Evolutionary conservation across 2,888 invertebrate genomes (phyloP), one percentile per base, ranked within the genome.

Genomic region (Andrena flavipes): DNA sequence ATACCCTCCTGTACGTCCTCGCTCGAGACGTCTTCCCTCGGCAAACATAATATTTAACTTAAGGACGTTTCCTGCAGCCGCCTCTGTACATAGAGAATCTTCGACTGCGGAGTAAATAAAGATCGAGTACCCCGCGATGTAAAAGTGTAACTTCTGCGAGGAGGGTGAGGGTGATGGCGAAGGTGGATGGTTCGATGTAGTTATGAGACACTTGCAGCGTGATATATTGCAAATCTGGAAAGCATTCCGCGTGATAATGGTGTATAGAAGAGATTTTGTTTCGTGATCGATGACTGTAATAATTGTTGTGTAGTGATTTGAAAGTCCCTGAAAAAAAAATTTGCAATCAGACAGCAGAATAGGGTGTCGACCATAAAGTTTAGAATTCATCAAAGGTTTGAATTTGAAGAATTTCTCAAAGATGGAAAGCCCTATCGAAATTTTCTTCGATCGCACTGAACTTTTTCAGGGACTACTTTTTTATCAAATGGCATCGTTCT

Each of bases 11-110:
- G 30, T 75, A 77, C 68, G 77, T 54, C 68, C 65, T 26, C 75
- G 59, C 69, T 65, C 73, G 72, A 76, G 81, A 87, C 79, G 76
- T 80, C 81, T 71, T 80, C 68, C 62, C 76, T 84, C 73, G 78
- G 81, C 84, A 85, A 87, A 87, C 87, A 84, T 87, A 87, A 87
- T 87, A 87, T 87, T 87, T 87, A 87, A 87, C 87, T 85, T 80
- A 69, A 78, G 59, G 78, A 86, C 76, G 69, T 67, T 84, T 56
- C 82, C 75, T 65, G 63, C 79, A 54, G 69, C 64, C 65, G 49
- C 42, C 62, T 54, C 26, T 78, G 70, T 30, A 59, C 69, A 54
- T 33, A 65, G 49, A 59, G 72, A 33, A 29, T 30, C 68, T 20
- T 72, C 42, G 59, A 59, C 63, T 35, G 48, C 13, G 51, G 29